A percentile compares a stretch with the other conserved stretches of the same genome.
Evolutionary conservation across 2,113 vertebrate genomes (phyloP).

Genomic region (Herpetotheres cachinnans): DNA sequence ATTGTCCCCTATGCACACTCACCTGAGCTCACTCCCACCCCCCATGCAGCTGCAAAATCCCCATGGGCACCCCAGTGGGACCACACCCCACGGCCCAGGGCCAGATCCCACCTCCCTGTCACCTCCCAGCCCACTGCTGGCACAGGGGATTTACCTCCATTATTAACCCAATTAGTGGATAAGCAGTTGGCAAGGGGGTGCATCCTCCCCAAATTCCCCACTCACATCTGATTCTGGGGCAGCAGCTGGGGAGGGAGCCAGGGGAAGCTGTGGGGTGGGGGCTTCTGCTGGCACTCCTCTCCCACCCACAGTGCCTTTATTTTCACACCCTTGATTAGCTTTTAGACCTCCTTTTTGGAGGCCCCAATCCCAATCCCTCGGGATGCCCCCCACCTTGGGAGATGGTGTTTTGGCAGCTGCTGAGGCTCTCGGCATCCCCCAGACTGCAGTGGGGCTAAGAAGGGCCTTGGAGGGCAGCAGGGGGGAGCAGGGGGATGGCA

Average conservation of each 20-base stretch:
- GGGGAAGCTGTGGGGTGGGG: background rate
- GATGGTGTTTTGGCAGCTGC: fast-evolving
- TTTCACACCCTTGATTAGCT: background rate
- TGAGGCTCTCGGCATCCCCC: background rate
- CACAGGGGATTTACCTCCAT: background rate
- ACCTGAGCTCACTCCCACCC: background rate
- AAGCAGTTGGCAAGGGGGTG: fast-evolving
- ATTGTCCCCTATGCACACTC: background rate
- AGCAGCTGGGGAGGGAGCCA: fast-evolving
- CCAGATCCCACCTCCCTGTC: fast-evolving
- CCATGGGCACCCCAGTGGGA: background rate
- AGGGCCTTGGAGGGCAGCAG: background rate
- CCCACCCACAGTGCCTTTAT: background rate
- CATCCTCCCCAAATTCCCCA: background rate
- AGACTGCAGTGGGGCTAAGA: background rate
- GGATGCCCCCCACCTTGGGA: fast-evolving
- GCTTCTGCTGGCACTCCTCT: fast-evolving
- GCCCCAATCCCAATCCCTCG: fast-evolving
- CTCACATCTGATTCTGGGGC: fast-evolving
- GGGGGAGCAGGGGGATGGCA: background rate
- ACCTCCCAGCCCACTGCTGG: background rate
- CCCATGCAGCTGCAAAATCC: background rate
- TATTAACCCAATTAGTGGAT: background rate
- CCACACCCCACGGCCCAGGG: background rate
- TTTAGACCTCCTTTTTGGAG: background rate